Evolutionary conservation across 2,113 vertebrate species (phyloP), one percentile per base, ranked within the genome.

Genomic region (Zapus hudsonius): DNA sequence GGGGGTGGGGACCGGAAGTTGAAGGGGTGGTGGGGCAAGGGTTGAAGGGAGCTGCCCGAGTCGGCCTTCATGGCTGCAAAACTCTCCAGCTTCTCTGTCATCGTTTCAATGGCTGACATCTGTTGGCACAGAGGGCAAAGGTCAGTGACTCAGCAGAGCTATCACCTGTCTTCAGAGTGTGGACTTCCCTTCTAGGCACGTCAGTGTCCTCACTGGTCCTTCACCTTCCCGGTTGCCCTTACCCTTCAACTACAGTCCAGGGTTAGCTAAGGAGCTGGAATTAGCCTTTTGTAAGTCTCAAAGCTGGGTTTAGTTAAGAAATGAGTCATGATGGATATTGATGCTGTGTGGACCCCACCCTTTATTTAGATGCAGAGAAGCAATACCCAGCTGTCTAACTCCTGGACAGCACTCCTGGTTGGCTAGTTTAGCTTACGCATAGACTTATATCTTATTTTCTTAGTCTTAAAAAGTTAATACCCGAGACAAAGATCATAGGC

Each of bases 61-160:
- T 99, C 99, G 5, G 99, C 98, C 97, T 99, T 99, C 97, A 99
- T 97, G 96, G 99, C 98, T 2, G 99, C 98, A 79, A 99, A 99
- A 96, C 98, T 99, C 97, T 99, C 99, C 97, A 99, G 98, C 95
- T 99, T 99, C 97, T 99, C 99, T 0, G 99, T 99, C 99, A 99
- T 99, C 22, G 98, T 99, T 97, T 99, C 99, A 83, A 99, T 99
- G 94, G 99, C 99, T 29, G 99, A 99, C 99, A 99, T 99, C 99
- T 99, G 91, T 64, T 0, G 93, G 96, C 0, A 59, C 1, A 93
- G 94, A 47, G 5, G 80, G 15, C 44, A 59, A 25, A 1, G 0
- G 83, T 95, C 16, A 88, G 1, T 31, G 9, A 17, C 16, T 2
- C 33, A 0, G 36, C 12, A 5, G 31, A 25, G 57, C 17, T 0